A percentile compares a stretch with the other conserved stretches of the same genome.
phyloP scores from a whole-genome alignment of 1,140 invertebrate species.

The Camponotus floridanus region DNA sequence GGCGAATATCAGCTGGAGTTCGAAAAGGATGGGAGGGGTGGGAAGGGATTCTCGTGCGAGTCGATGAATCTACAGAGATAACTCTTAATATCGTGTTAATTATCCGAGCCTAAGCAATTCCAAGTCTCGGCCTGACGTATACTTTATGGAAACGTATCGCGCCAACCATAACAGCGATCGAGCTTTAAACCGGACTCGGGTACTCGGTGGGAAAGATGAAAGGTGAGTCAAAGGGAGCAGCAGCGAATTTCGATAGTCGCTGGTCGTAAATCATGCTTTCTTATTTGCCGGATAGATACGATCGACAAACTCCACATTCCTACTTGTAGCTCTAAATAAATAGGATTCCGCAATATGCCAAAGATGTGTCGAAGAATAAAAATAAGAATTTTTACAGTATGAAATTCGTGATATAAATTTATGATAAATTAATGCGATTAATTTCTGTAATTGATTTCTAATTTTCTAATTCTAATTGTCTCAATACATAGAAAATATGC shows the following conservation, averaged over 20 bases:
- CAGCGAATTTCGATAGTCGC: constrained; percentile 51
- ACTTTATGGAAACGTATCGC: constrained; percentile 64
- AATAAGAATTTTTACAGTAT: neutral
- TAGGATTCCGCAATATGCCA: neutral
- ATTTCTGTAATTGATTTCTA: neutral
- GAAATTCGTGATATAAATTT: constrained; percentile 4
- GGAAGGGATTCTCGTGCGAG: neutral
- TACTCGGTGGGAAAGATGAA: constrained; percentile 22
- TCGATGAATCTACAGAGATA: constrained; percentile 72
- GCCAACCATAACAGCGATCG: constrained; percentile 33
- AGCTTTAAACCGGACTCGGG: constrained; percentile 22
- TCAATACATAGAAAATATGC: neutral
- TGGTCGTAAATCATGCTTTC: constrained; percentile 20
- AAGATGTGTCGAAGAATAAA: neutral
- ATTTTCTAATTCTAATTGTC: neutral
- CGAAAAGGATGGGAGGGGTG: constrained; percentile 19
- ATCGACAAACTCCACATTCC: constrained; percentile 18
- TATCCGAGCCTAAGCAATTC: constrained; percentile 68
- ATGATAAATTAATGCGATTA: neutral
- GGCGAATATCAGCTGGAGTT: constrained; percentile 63
- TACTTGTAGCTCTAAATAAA: neutral
- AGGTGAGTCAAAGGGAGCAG: constrained; percentile 32
- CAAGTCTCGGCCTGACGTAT: constrained; percentile 54
- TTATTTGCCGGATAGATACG: constrained; percentile 15
- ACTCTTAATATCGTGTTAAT: constrained; percentile 76